phyloP scores from a whole-genome alignment of 2,113 vertebrate genomes.

The Leucosticte australis region DNA sequence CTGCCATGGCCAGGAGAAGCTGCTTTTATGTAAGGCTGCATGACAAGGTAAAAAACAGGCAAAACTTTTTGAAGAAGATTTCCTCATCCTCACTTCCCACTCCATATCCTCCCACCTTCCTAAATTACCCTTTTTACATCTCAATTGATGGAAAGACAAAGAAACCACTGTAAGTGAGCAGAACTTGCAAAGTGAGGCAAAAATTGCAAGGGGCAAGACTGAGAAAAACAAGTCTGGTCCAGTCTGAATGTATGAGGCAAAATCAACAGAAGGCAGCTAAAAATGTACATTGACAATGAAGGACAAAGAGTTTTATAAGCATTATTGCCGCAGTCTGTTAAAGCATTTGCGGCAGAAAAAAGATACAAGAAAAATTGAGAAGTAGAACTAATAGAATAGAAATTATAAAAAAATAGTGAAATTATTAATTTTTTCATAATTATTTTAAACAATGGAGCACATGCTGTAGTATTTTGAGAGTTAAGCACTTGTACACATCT shows the following conservation, averaged over 20 bases:
- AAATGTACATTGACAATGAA: slow-evolving; percentile 16
- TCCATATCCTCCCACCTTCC: slow-evolving; percentile 63
- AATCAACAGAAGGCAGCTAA: slow-evolving; percentile 54
- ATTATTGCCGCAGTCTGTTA: neutral
- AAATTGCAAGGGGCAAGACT: slow-evolving; percentile 35
- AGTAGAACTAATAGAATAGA: neutral
- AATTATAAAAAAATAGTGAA: neutral
- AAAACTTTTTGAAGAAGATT: slow-evolving; percentile 42
- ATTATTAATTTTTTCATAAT: neutral
- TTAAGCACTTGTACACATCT: neutral
- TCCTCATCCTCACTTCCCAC: slow-evolving; percentile 58
- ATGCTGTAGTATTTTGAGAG: neutral
- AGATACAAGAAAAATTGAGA: neutral
- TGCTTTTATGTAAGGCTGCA: slow-evolving; percentile 32
- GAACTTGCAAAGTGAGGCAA: slow-evolving; percentile 15
- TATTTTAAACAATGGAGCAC: slow-evolving; percentile 2
- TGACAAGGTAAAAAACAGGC: slow-evolving; percentile 35
- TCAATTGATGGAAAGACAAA: slow-evolving; percentile 58
- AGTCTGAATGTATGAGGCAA: slow-evolving; percentile 22
- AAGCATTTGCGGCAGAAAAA: slow-evolving; percentile 21
- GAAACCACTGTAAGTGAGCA: slow-evolving; percentile 39
- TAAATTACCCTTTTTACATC: slow-evolving; percentile 64
- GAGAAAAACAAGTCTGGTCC: slow-evolving; percentile 51
- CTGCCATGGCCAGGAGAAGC: neutral
- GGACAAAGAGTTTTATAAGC: slow-evolving; percentile 2